A percentile compares a stretch with the other conserved stretches of the same genome.
These are phyloP conservation scores for Heterodera filipjevi DNA, from an alignment of 2,888 invertebrate genomes.

Conservation along the genomic window DNA sequence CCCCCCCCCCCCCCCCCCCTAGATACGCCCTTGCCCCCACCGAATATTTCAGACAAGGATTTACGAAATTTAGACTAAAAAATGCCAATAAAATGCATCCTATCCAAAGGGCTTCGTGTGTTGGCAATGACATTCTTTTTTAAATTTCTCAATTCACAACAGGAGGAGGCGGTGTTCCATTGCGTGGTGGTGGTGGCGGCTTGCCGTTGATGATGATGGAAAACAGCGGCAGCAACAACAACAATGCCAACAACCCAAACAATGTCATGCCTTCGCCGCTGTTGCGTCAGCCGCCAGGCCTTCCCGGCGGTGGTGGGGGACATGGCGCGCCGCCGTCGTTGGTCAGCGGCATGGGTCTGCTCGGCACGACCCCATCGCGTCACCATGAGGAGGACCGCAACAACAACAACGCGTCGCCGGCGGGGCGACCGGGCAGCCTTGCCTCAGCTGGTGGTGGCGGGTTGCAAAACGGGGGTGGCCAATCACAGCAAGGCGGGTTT, in stretches of 20 bases:
- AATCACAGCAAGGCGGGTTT: not conserved
- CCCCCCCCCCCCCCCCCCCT: no score
- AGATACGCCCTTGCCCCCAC: no score
- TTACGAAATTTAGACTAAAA: no score
- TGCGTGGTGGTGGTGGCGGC: not conserved
- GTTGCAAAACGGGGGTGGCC: not conserved
- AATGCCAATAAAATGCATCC: no score
- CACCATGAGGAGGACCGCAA: not conserved
- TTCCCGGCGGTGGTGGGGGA: not conserved
- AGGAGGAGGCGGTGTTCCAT: no score
- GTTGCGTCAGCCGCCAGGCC: not conserved
- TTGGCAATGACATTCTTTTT: no score
- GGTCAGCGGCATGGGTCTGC: not conserved
- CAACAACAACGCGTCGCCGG: not conserved
- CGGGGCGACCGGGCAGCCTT: not conserved
- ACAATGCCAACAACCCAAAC: not conserved
- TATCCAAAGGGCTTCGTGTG: no score
- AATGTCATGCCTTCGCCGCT: not conserved
- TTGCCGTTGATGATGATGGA: not conserved
- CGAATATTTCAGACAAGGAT: no score
- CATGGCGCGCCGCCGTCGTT: not conserved
- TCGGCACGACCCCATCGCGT: not conserved
- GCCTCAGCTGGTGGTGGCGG: not conserved
- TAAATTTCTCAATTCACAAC: no score
- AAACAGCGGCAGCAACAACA: not conserved